Evolutionary conservation across 2,113 vertebrate species (phyloP).

Genomic region (Dicaeum eximium): DNA sequence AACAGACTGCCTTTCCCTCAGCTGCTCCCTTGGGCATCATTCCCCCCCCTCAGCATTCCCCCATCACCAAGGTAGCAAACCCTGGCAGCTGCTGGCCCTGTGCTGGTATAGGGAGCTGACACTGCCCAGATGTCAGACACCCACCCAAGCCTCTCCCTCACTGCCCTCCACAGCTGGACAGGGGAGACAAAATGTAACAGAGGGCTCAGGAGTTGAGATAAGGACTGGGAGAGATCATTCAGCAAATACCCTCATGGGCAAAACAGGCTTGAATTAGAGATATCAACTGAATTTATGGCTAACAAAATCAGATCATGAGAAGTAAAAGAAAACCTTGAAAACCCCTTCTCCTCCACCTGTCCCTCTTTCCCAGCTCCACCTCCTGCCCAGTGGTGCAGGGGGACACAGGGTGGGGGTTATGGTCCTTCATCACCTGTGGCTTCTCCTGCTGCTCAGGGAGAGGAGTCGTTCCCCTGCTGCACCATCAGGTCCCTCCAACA

Average conservation of each 20-base stretch:
- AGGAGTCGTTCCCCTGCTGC: not conserved
- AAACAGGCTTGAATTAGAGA: not conserved
- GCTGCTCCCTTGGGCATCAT: not conserved
- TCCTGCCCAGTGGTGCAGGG: accelerated
- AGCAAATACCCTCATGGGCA: not conserved
- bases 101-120: not conserved
- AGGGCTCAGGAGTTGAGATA: not conserved
- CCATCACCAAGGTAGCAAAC: not conserved
- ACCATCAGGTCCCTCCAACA: not conserved
- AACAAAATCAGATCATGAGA: not conserved
- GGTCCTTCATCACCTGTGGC: not conserved
- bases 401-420: not conserved
- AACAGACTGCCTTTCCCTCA: not conserved
- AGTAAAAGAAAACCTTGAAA: not conserved
- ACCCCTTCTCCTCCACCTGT: accelerated
- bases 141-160: not conserved
- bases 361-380: not conserved
- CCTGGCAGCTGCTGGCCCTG: not conserved
- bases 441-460: not conserved
- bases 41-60: not conserved
- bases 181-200: not conserved
- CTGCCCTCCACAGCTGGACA: not conserved
- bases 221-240: not conserved
- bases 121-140: not conserved
- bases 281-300: not conserved